A percentile compares a stretch with the other conserved stretches of the same genome.
phyloP scores from a whole-genome alignment of 2,797 vertebrate species.

The Otolemur crassicaudatus region DNA sequence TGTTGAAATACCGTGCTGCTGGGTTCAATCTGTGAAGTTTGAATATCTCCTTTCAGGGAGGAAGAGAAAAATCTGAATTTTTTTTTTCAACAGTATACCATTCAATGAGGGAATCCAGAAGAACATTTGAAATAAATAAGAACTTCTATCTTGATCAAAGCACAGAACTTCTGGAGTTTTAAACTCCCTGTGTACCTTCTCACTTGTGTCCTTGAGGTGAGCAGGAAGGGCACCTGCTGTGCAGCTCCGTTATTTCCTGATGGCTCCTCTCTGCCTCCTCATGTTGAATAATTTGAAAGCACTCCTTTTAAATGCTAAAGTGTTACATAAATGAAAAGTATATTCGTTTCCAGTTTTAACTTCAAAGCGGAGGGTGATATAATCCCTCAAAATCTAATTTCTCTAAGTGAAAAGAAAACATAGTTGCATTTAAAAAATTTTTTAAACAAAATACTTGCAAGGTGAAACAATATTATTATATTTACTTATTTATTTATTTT shows the following conservation, averaged over 20 bases:
- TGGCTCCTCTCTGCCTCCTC: not conserved
- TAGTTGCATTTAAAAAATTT: not conserved
- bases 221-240: not conserved
- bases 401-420: not conserved
- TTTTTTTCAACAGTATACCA: not conserved
- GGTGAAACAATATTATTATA: not conserved
- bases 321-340: not conserved
- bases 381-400: not conserved
- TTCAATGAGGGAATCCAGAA: not conserved
- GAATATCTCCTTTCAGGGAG: not conserved
- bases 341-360: not conserved
- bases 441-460: not conserved
- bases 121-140: slow-evolving; percentile 37
- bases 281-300: slow-evolving; percentile 11
- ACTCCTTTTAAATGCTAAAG: not conserved
- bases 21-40: not conserved
- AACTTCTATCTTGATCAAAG: not conserved
- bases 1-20: not conserved
- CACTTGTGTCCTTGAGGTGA: not conserved
- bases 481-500: too few relatives aligned
- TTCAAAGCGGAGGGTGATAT: not conserved
- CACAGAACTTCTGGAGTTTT: not conserved
- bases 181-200: not conserved
- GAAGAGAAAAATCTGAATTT: not conserved
- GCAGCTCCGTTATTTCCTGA: not conserved